Evolutionary conservation across 2,888 invertebrate species (phyloP).

Genomic region (Protophormia terraenovae): DNA sequence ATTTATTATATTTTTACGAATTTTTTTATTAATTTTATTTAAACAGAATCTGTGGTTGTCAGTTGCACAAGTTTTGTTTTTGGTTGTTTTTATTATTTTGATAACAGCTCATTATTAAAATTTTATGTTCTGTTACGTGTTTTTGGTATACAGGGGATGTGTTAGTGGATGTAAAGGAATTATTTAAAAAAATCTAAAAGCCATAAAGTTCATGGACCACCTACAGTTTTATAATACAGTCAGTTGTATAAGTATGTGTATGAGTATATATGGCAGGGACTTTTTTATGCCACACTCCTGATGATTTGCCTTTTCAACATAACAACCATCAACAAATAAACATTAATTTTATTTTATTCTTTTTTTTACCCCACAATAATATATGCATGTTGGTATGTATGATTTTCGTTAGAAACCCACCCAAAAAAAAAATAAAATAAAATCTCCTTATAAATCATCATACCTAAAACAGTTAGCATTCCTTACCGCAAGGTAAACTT

Average conservation of each 20-base stretch:
- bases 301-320: slow-evolving; percentile 66
- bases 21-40: slow-evolving; percentile 53
- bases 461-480: slow-evolving; percentile 47
- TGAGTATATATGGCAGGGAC: background rate
- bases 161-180: slow-evolving; percentile 25
- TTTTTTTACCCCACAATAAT: slow-evolving; percentile 20
- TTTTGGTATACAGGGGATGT: slow-evolving; percentile 12
- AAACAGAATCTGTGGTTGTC: slow-evolving; percentile 52
- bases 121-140: slow-evolving; percentile 40
- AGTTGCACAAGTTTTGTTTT: slow-evolving; percentile 53
- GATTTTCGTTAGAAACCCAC: slow-evolving; percentile 38
- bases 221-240: slow-evolving; percentile 58
- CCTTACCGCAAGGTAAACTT: slow-evolving; percentile 59
- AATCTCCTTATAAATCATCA: slow-evolving; percentile 56
- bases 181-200: slow-evolving; percentile 44
- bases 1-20: slow-evolving; percentile 62
- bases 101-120: slow-evolving; percentile 64
- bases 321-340: slow-evolving; percentile 68
- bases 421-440: slow-evolving; percentile 5
- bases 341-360: slow-evolving; percentile 60
- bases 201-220: slow-evolving; percentile 63
- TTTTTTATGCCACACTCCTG: slow-evolving; percentile 30
- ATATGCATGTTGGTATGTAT: slow-evolving; percentile 20
- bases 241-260: background rate
- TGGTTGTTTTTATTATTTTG: slow-evolving; percentile 44